Evolutionary conservation across 2,888 invertebrate species (phyloP).

Genomic region (Standfussiana lucernea): DNA sequence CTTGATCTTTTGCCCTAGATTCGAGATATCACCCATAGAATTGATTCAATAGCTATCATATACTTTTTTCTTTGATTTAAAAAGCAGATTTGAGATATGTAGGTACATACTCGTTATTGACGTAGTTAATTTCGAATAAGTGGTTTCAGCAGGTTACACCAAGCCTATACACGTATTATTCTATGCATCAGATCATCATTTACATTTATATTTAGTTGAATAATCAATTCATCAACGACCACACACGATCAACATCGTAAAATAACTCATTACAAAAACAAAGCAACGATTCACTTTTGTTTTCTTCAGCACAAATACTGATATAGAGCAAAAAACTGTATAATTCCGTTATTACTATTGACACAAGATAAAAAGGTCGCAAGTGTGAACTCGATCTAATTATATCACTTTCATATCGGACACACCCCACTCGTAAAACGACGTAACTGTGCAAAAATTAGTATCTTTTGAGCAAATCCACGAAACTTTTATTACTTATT

Average conservation of each 20-base stretch:
- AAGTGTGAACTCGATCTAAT: constrained; percentile 53
- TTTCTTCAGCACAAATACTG: constrained; percentile 34
- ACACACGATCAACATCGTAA: constrained; percentile 12
- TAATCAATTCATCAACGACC: constrained; percentile 25
- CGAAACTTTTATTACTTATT: constrained; percentile 29
- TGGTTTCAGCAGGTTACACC: background rate
- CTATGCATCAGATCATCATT: too few relatives aligned
- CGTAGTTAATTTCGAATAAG: background rate
- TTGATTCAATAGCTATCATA: background rate
- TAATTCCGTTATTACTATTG: constrained; percentile 62
- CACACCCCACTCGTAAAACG: constrained; percentile 67
- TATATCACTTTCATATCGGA: constrained; percentile 56
- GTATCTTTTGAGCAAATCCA: constrained; percentile 38
- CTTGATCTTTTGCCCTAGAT: constrained; percentile 20
- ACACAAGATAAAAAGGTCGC: constrained; percentile 65
- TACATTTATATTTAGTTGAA: background rate
- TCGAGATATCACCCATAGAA: background rate
- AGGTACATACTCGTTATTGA: background rate
- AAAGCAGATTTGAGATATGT: background rate
- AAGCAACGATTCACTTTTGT: constrained; percentile 25
- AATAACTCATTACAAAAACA: constrained; percentile 19
- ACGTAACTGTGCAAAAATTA: constrained; percentile 49
- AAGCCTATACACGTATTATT: background rate
- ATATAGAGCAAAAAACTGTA: constrained; percentile 58
- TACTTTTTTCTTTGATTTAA: background rate